Evolutionary conservation across 2,888 invertebrate species (phyloP).

Genomic region (Mantis religiosa): DNA sequence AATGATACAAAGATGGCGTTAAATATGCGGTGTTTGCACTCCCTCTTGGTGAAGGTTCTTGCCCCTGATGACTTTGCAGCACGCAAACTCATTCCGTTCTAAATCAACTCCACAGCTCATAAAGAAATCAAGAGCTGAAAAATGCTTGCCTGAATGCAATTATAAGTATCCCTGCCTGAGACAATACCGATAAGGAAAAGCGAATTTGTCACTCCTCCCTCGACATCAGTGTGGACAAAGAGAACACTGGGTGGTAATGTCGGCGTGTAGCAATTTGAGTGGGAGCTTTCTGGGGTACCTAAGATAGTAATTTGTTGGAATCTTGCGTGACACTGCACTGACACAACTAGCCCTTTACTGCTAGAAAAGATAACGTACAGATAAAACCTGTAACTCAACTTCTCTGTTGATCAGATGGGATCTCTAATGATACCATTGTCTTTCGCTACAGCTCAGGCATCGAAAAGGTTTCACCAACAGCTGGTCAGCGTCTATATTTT

Average conservation of each 20-base stretch:
- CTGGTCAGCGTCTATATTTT: neutral
- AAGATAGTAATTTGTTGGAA: neutral
- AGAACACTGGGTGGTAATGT: neutral
- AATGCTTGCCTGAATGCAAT: neutral
- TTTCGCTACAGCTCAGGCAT: neutral
- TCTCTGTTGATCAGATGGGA: neutral
- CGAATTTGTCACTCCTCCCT: neutral
- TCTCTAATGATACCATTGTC: neutral
- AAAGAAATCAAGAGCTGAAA: neutral
- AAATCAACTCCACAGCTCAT: neutral
- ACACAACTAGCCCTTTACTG: neutral
- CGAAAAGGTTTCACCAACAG: neutral
- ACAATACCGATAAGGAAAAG: neutral
- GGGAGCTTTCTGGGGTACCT: neutral
- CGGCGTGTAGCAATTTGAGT: neutral
- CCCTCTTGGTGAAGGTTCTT: neutral
- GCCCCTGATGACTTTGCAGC: neutral
- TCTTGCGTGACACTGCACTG: neutral
- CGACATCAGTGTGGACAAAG: neutral
- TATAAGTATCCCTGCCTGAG: neutral
- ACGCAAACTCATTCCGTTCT: neutral
- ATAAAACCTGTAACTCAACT: neutral
- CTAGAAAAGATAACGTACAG: neutral
- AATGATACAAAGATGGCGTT: neutral
- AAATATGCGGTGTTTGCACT: neutral